Conservation (phyloP, 2,113 vertebrate species). For the Neogobius melanostomus region DNA sequence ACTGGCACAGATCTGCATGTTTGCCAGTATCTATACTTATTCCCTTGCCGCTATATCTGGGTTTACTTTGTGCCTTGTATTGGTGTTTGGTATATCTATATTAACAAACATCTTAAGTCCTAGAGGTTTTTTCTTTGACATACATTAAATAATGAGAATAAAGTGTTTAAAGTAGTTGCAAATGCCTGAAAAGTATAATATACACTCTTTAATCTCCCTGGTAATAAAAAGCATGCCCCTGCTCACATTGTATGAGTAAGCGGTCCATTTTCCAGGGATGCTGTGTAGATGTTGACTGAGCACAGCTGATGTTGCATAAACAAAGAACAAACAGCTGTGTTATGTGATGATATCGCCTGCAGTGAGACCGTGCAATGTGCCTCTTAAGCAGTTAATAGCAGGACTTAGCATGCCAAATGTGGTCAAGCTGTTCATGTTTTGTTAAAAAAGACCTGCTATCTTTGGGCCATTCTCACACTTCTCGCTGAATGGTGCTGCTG, state of each 20-base stretch:
- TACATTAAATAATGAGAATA: no score
- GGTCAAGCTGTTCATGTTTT: conserved; percentile 33
- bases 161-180: no score
- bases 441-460: conserved; percentile 29
- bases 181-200: no score
- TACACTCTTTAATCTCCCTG: no score
- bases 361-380: neutral
- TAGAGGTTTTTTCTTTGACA: no score
- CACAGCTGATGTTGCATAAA: neutral
- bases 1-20: neutral
- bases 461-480: conserved; percentile 18
- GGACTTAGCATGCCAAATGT: conserved; percentile 13
- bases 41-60: no score
- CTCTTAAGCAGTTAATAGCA: conserved; percentile 10
- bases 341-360: neutral
- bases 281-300: conserved; percentile 5
- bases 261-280: conserved; percentile 1
- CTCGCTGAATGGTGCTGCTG: conserved; percentile 8
- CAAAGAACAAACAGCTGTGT: neutral
- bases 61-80: no score
- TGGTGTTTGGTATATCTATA: no score
- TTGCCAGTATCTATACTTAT: neutral
- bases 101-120: no score
- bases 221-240: no score
- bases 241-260: neutral